Conservation (phyloP, 64 coral and sea anemone genomes). For the Montipora cactus region DNA sequence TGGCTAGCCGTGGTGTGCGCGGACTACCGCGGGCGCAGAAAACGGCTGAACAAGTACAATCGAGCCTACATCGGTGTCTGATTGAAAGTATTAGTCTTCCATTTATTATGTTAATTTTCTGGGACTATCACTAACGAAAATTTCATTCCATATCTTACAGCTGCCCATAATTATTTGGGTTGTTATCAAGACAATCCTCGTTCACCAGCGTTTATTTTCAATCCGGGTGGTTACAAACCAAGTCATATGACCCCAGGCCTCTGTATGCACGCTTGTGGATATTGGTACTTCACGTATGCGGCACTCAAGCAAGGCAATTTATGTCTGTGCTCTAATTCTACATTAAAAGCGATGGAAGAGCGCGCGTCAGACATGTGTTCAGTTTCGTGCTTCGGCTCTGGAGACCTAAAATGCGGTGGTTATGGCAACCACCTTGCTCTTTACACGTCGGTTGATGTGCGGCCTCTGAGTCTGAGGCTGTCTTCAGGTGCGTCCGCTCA, state of each 20-base stretch:
- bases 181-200: conserved; percentile 34
- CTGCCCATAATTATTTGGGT: not conserved
- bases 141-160: not conserved
- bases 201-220: conserved; percentile 3
- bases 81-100: no score
- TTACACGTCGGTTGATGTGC: not conserved
- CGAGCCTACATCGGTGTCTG: no score
- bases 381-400: conserved; percentile 45
- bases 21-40: no score
- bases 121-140: not conserved
- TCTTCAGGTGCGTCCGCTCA: not conserved
- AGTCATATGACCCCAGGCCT: conserved; percentile 7
- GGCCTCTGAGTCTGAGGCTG: not conserved
- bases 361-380: conserved; percentile 14
- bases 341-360: not conserved
- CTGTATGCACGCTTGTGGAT: conserved; percentile 42
- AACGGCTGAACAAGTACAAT: no score
- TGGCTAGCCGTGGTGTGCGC: no score
- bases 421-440: conserved; percentile 11
- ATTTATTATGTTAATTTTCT: not conserved
- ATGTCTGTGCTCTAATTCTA: conserved; percentile 54
- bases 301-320: conserved; percentile 10
- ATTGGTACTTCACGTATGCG: conserved; percentile 47
- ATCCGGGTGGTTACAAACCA: conserved; percentile 17
- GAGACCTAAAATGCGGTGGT: conserved; percentile 38